Evolutionary conservation across 2,113 vertebrate genomes (phyloP), one percentile per base, ranked within the genome.

Genomic region (Anhinga rufa): DNA sequence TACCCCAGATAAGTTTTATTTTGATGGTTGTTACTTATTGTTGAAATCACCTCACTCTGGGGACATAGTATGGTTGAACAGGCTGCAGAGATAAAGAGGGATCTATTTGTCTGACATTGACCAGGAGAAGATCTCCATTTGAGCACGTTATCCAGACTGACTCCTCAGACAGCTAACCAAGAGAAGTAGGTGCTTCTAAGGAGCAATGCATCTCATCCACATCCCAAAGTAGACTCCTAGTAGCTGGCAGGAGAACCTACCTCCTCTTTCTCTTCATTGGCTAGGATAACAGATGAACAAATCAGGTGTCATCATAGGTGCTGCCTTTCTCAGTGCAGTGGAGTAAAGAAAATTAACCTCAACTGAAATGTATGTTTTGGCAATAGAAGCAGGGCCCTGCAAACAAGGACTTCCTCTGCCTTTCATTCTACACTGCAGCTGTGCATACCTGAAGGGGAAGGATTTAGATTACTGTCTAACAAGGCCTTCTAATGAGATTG

Each of bases 101-200:
- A 36, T 42, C 26, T 44, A 2, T 49, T 49, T 24, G 10, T 16
- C 55, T 17, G 7, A 17, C 74, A 44, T 40, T 11, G 46, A 29
- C 4, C 1, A 58, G 20, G 11, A 55, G 2, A 22, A 44, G 11
- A 16, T 13, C 34, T 26, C 10, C 1, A 17, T 31, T 22, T 9
- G 21, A 76, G 66, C 40, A 13, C 10, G 0, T 48, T 4, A 4
- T 1, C 44, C 22, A 10, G 36, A 1, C 5, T 10, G 29, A 19
- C 24, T 44, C 34, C 42, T 48, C 52, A 19, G 14, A 58, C 3
- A 10, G 31, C 0, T 20, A 8, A 7, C 20, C 40, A 4, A 10
- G 54, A n/a, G 49, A 3, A 36, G 18, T 1, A 48, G n/a, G 15
- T 46, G 29, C 51, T 29, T 64, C 17, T 34, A 21, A 60, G 46